phyloP scores from a whole-genome alignment of 1,140 invertebrate species.

The Nautilus pompilius region DNA sequence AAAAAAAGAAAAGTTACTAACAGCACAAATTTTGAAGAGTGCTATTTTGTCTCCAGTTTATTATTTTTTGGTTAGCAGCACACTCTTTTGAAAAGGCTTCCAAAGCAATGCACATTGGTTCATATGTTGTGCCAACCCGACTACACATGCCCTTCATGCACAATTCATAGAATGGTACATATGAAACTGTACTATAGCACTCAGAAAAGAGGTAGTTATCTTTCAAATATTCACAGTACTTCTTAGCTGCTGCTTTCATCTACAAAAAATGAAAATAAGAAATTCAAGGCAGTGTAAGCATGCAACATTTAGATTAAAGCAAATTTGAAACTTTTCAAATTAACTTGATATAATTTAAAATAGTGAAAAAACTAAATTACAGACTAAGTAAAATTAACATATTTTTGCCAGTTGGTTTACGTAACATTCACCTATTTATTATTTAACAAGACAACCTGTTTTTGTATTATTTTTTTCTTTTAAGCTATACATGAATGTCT shows the following conservation, averaged over 20 bases:
- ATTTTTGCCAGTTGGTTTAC: too few relatives aligned
- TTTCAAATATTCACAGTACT: not conserved
- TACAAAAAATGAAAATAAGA: too few relatives aligned
- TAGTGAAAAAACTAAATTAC: too few relatives aligned
- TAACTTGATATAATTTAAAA: too few relatives aligned
- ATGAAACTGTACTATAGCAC: not conserved
- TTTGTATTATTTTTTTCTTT: too few relatives aligned
- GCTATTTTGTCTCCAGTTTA: conserved; percentile 69
- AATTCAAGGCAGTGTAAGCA: too few relatives aligned
- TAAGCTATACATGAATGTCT: too few relatives aligned
- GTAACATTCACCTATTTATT: too few relatives aligned
- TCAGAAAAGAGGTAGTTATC: not conserved
- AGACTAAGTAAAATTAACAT: too few relatives aligned
- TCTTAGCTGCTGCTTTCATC: not conserved
- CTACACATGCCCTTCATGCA: not conserved
- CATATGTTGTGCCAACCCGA: conserved; percentile 30
- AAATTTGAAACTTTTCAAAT: too few relatives aligned
- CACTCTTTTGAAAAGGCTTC: conserved; percentile 87
- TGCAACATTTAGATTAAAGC: too few relatives aligned
- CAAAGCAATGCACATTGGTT: conserved; percentile 84
- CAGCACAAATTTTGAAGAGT: not conserved
- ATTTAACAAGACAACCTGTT: too few relatives aligned
- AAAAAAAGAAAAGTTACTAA: not conserved
- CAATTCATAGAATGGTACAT: not conserved
- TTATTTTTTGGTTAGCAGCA: conserved; percentile 61